Evolutionary conservation across 1,140 invertebrate genomes (phyloP).

Genomic region (Drosophila pandora): DNA sequence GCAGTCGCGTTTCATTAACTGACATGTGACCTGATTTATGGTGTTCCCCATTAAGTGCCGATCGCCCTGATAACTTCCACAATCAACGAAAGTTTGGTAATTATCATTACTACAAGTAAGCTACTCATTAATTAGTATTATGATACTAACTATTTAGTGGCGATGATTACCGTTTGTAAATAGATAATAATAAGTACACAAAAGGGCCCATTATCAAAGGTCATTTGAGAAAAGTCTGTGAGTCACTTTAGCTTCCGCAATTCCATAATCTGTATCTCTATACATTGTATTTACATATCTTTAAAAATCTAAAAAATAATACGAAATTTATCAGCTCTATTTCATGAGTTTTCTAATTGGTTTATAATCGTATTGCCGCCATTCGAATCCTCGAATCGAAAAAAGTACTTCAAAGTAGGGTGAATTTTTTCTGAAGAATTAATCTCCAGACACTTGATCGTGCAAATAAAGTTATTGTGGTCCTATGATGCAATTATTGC

Average conservation of each 20-base stretch:
- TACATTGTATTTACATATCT: neutral
- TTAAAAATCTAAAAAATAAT: neutral
- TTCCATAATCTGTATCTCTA: too few relatives aligned
- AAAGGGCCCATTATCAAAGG: too few relatives aligned
- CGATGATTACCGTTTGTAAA: neutral
- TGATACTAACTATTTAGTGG: neutral
- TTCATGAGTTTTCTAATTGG: neutral
- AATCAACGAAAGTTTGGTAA: slow-evolving; percentile 48
- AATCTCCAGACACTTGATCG: slow-evolving; percentile 2
- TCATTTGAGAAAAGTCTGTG: neutral
- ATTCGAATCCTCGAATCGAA: too few relatives aligned
- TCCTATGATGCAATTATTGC: slow-evolving; percentile 7
- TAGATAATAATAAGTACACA: too few relatives aligned
- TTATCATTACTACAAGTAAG: slow-evolving; percentile 34
- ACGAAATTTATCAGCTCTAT: neutral
- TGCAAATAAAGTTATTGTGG: slow-evolving; percentile 1
- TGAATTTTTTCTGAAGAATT: neutral
- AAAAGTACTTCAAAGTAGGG: slow-evolving; percentile 2
- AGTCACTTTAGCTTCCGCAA: neutral
- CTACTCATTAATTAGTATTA: slow-evolving; percentile 10
- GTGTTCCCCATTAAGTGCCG: slow-evolving; percentile 47
- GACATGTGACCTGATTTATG: slow-evolving; percentile 65
- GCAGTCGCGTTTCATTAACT: slow-evolving; percentile 11
- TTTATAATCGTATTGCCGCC: neutral
- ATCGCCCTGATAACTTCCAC: slow-evolving; percentile 48